Evolutionary conservation across 1,140 invertebrate species (phyloP), one percentile per base, ranked within the genome.

Genomic region (Archegozetes longisetosus): DNA sequence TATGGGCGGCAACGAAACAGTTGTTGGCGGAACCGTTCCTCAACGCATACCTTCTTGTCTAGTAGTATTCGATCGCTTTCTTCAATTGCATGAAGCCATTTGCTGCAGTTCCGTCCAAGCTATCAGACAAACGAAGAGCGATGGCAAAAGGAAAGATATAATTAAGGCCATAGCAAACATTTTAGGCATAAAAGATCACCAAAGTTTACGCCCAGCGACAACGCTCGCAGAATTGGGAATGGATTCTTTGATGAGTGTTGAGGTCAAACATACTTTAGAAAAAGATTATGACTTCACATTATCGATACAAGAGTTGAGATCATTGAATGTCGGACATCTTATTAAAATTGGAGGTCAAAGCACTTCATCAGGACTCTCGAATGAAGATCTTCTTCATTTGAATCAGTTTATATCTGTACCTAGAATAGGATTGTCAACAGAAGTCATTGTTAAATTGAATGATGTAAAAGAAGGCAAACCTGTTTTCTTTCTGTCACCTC

Each of bases 221-320:
- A 85, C 81, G 23, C 74, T 98, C 4, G 85, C 85, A 13, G 93
- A 98, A 70, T 77, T 98, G 6, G 93, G 94, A 52, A 88, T 98
- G 81, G 94, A 98, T 68, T 96, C 91, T 0, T 74, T 98, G 32
- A 97, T 98, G 93, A 90, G 89, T 57, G 89, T 94, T 0, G 94
- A 98, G 76, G 90, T 98, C 62, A 96, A 96, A 73, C 92, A 97
- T 70, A 89, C 86, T 0, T 73, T 98, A 9, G 92, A 98, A 71
- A 79, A 90, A 55, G 88, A 88, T 64, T 93, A 85, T 72, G 89
- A 95, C 71, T 69, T 95, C 26, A 79, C 87, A 0, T 71, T 96
- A 20, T 84, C 85, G 46, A 82, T 88, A 47, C 82, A 85, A 68
- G 90, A 96, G 71, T 92, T 98, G 66, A 80, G 92, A 55, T 75